Conservation (phyloP, 2,888 invertebrate species). For the Ophraella communa region DNA sequence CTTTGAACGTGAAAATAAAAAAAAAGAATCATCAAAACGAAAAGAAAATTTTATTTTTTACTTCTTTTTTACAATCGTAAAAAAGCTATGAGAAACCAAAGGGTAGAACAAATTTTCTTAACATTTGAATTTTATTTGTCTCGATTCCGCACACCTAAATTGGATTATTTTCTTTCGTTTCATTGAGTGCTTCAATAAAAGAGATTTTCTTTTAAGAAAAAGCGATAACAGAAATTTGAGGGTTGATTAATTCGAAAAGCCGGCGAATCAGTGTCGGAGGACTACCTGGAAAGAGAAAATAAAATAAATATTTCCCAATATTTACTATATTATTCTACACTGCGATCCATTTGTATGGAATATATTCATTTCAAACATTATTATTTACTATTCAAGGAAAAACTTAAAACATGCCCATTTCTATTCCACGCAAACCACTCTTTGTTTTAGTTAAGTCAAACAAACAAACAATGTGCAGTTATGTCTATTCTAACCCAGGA, state of each 20-base stretch:
- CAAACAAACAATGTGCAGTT: too few species aligned
- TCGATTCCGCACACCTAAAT: conserved; percentile 4
- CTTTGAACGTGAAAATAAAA: neutral
- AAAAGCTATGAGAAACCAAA: neutral
- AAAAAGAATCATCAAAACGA: neutral
- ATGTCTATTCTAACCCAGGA: too few species aligned
- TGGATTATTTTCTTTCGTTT: conserved; percentile 6
- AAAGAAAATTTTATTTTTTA: neutral
- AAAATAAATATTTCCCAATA: too few species aligned
- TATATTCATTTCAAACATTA: too few species aligned
- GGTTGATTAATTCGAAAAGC: conserved; percentile 1
- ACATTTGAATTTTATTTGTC: conserved; percentile 9
- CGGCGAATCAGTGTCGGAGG: neutral
- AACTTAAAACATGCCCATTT: too few species aligned
- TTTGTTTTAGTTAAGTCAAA: too few species aligned
- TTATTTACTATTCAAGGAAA: too few species aligned
- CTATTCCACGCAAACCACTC: too few species aligned
- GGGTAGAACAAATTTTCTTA: neutral
- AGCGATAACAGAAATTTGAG: neutral
- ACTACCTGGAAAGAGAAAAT: neutral
- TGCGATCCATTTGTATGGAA: too few species aligned
- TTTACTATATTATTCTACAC: too few species aligned
- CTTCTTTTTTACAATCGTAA: neutral
- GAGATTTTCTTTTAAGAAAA: neutral
- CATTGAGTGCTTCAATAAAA: conserved; percentile 5